Conservation (phyloP, 2,797 vertebrate species). For the Chiloscyllium punctatum region DNA sequence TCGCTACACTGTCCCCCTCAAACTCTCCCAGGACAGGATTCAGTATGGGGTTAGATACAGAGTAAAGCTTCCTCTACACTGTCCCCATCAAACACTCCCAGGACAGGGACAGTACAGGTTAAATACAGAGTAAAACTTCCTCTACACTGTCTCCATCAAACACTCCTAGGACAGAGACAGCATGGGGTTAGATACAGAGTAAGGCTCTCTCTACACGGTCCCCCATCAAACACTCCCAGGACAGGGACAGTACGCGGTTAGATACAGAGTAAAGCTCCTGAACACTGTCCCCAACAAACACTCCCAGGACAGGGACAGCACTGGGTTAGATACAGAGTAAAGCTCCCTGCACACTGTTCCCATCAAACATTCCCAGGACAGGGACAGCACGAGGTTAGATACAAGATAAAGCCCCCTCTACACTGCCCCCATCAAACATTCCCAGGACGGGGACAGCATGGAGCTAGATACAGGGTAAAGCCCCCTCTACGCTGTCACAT, state of each 20-base stretch:
- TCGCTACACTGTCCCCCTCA: not conserved
- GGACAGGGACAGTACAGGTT: not conserved
- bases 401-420: not conserved
- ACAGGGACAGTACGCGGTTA: no score
- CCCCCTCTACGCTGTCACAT: no score
- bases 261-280: no score
- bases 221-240: no score
- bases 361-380: not conserved
- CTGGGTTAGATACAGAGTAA: no score
- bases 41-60: not conserved
- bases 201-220: no score
- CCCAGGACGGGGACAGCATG: not conserved
- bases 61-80: not conserved
- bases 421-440: not conserved
- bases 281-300: no score
- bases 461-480: not conserved
- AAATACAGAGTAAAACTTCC: not conserved
- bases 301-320: no score
- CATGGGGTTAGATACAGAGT: no score
- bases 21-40: not conserved
- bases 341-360: no score
- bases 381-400: not conserved
- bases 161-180: not conserved
- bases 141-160: not conserved
- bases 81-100: conserved; percentile 26